A percentile compares a stretch with the other conserved stretches of the same genome.
phyloP scores from a whole-genome alignment of 2,888 invertebrate genomes.

The Conus canariensis region DNA sequence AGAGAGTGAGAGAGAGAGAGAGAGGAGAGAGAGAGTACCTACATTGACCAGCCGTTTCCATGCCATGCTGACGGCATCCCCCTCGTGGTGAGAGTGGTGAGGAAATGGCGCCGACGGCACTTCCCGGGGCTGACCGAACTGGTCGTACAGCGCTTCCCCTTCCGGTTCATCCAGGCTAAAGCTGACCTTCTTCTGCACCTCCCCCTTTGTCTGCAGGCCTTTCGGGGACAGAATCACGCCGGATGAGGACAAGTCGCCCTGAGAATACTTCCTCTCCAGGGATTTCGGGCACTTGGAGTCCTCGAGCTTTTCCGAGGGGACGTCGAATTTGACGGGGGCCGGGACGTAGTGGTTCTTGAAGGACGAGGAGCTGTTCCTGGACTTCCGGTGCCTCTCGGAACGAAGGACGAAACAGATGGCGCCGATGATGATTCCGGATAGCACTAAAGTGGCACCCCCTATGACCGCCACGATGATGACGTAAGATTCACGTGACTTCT shows the following conservation, averaged over 20 bases:
- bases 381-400: slow-evolving; percentile 45
- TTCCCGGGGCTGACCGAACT: slow-evolving; percentile 19
- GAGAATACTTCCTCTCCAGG: neutral
- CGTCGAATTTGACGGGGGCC: slow-evolving; percentile 29
- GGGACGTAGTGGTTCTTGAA: slow-evolving; percentile 43
- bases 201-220: slow-evolving; percentile 34
- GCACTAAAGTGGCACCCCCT: slow-evolving; percentile 52
- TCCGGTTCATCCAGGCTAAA: slow-evolving; percentile 51
- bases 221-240: slow-evolving; percentile 36
- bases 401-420: slow-evolving; percentile 53
- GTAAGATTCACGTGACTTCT: slow-evolving; percentile 44
- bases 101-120: slow-evolving; percentile 22
- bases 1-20: neutral
- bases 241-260: slow-evolving; percentile 35
- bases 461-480: slow-evolving; percentile 55
- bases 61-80: slow-evolving; percentile 26
- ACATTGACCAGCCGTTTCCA: slow-evolving; percentile 37
- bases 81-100: slow-evolving; percentile 22
- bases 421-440: slow-evolving; percentile 54
- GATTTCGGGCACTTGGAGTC: neutral
- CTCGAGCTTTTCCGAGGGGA: neutral
- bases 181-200: slow-evolving; percentile 53
- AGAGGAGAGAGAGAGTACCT: slow-evolving; percentile 2
- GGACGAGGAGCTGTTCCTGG: neutral
- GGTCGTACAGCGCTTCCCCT: slow-evolving; percentile 9